phyloP scores from a whole-genome alignment of 1,140 invertebrate species.

The Bombus breviceps region DNA sequence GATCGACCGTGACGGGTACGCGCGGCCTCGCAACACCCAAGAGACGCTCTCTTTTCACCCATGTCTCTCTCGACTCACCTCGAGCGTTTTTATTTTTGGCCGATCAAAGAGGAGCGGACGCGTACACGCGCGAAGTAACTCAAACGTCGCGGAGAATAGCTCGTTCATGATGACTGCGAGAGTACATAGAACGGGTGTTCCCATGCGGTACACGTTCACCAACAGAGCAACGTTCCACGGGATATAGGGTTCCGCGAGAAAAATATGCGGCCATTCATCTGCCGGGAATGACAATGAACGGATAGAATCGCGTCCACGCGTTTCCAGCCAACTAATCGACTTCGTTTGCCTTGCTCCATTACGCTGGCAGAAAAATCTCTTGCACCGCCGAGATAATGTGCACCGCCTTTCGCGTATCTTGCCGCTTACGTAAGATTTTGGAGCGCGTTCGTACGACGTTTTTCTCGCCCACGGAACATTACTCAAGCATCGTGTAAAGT shows the following conservation, averaged over 20 bases:
- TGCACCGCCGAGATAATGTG: neutral
- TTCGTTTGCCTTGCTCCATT: neutral
- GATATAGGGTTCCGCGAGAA: constrained; percentile 2
- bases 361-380: neutral
- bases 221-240: neutral
- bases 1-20: constrained; percentile 14
- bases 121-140: neutral
- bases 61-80: neutral
- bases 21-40: neutral
- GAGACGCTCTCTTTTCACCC: neutral
- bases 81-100: constrained; percentile 7
- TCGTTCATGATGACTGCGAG: neutral
- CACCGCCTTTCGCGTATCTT: neutral
- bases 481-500: neutral
- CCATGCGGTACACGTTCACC: constrained; percentile 32
- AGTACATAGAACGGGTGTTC: neutral
- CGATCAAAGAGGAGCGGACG: constrained; percentile 11
- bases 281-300: constrained; percentile 35
- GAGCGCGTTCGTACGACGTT: neutral
- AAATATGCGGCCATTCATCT: constrained; percentile 43
- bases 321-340: neutral
- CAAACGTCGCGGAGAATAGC: neutral
- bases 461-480: neutral
- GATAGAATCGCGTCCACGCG: constrained; percentile 12
- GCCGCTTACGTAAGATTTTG: constrained; percentile 6